phyloP scores from a whole-genome alignment of 1,140 invertebrate genomes.

The Danaus plexippus region DNA sequence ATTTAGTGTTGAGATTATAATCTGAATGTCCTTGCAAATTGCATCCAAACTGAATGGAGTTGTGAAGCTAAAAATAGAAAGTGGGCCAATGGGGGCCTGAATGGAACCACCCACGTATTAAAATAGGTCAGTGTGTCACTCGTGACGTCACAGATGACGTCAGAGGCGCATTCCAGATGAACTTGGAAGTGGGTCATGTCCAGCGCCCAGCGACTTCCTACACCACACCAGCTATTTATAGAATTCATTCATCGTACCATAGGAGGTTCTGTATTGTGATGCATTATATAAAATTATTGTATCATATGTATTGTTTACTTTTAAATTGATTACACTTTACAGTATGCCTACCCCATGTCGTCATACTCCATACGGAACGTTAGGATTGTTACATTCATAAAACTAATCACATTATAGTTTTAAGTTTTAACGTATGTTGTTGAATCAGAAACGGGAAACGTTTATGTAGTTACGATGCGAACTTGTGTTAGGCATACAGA shows the following conservation, averaged over 20 bases:
- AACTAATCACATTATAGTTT: too few relatives aligned
- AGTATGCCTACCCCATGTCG: too few relatives aligned
- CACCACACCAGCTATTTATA: conserved; percentile 1
- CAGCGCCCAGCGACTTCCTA: not conserved
- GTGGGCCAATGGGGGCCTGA: conserved; percentile 37
- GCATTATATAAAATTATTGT: too few relatives aligned
- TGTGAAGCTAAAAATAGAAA: conserved; percentile 54
- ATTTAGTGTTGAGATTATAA: too few relatives aligned
- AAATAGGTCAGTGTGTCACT: conserved; percentile 54
- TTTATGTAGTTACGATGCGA: too few relatives aligned
- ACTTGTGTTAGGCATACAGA: too few relatives aligned
- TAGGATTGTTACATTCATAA: too few relatives aligned
- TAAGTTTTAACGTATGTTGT: too few relatives aligned
- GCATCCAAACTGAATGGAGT: conserved; percentile 46
- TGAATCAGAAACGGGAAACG: too few relatives aligned
- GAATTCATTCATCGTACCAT: conserved; percentile 10
- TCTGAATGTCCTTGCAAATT: conserved; percentile 1
- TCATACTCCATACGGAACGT: too few relatives aligned
- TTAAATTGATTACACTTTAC: too few relatives aligned
- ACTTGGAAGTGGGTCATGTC: conserved; percentile 36
- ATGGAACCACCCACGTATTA: conserved; percentile 31
- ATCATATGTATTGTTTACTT: too few relatives aligned
- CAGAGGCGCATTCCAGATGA: conserved; percentile 45
- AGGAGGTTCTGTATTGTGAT: not conserved
- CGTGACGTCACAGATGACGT: conserved; percentile 51